Conservation (phyloP, 2,888 invertebrate genomes). For the Eupithecia dodoneata region DNA sequence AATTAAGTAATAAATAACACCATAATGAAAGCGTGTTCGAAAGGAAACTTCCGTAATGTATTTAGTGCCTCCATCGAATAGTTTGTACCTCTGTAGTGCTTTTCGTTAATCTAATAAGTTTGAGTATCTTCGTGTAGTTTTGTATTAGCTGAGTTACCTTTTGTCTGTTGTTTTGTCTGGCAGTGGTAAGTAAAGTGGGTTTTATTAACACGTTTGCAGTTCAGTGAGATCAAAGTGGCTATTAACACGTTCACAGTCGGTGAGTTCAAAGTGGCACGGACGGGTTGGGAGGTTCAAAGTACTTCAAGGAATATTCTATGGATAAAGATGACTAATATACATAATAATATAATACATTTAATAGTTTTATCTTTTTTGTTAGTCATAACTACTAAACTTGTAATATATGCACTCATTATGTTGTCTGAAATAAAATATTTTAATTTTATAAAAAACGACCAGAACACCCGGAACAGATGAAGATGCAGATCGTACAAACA, state of each 20-base stretch:
- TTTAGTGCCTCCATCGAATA: conserved; percentile 23
- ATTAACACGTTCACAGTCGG: not conserved
- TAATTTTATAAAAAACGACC: too few relatives aligned
- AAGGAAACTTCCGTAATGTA: conserved; percentile 37
- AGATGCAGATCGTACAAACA: too few relatives aligned
- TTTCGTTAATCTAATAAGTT: conserved; percentile 24
- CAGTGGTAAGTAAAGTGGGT: not conserved
- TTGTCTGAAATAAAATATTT: too few relatives aligned
- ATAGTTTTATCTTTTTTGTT: too few relatives aligned
- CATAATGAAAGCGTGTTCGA: conserved; percentile 37
- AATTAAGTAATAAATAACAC: conserved; percentile 10
- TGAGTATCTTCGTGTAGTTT: conserved; percentile 7
- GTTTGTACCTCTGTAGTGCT: conserved; percentile 25
- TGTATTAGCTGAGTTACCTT: not conserved
- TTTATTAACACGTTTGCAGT: not conserved
- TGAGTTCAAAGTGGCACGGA: not conserved
- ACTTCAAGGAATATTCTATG: not conserved
- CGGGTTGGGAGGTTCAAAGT: not conserved
- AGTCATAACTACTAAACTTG: too few relatives aligned
- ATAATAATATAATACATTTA: too few relatives aligned
- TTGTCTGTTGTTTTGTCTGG: not conserved
- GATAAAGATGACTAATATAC: too few relatives aligned
- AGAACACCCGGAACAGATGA: too few relatives aligned
- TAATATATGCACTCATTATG: too few relatives aligned
- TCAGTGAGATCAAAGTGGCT: not conserved